Evolutionary conservation across 2,888 invertebrate genomes (phyloP).

Genomic region (Gryllus longicercus): DNA sequence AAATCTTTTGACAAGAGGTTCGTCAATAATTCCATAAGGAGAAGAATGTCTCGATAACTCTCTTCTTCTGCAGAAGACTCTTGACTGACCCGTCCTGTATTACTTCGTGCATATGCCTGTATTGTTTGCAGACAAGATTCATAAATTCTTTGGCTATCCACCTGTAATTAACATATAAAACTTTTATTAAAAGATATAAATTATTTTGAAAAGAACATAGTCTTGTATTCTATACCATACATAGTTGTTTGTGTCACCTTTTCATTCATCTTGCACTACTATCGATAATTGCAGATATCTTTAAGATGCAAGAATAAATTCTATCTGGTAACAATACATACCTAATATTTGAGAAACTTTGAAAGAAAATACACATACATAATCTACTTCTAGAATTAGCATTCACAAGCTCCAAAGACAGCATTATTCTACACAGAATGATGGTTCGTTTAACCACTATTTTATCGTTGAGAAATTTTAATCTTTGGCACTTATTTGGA

Average conservation of each 20-base stretch:
- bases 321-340: neutral
- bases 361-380: no score
- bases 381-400: no score
- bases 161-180: conserved; percentile 48
- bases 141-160: conserved; percentile 62
- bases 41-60: conserved; percentile 68
- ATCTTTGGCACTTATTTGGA: no score
- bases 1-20: conserved; percentile 58
- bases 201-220: neutral
- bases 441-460: no score
- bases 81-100: conserved; percentile 58
- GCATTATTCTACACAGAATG: no score
- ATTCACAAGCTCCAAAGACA: no score
- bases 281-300: neutral
- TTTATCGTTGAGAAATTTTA: no score
- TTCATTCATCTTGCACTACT: neutral
- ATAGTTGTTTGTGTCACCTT: neutral
- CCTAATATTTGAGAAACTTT: no score
- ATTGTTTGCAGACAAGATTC: conserved; percentile 66
- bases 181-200: conserved; percentile 28
- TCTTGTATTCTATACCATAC: neutral
- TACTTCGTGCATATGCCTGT: conserved; percentile 66
- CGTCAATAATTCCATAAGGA: conserved; percentile 73
- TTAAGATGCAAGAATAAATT: neutral
- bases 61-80: conserved; percentile 69